phyloP scores from a whole-genome alignment of 1,140 invertebrate genomes.

The Camponotus vicinus region DNA sequence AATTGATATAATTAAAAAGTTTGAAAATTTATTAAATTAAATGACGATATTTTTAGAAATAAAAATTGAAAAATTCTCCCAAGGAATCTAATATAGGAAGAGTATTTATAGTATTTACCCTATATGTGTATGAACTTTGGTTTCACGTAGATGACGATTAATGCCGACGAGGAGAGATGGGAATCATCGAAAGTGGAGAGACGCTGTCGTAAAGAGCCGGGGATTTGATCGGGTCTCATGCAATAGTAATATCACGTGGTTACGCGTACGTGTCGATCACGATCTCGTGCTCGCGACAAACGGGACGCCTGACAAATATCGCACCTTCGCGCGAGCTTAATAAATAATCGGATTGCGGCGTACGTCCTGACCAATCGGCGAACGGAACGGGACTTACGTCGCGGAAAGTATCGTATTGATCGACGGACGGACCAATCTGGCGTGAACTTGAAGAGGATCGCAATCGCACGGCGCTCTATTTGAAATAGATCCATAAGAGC shows the following conservation, averaged over 20 bases:
- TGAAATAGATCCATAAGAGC: background rate
- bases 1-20: background rate
- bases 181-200: slow-evolving; percentile 15
- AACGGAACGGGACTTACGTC: slow-evolving; percentile 82
- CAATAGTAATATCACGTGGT: background rate
- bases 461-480: slow-evolving; percentile 28
- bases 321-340: slow-evolving; percentile 79
- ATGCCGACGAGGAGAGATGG: slow-evolving; percentile 17
- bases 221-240: background rate
- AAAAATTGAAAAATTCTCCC: background rate
- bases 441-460: slow-evolving; percentile 32
- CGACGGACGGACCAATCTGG: slow-evolving; percentile 68
- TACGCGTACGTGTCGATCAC: background rate
- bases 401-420: slow-evolving; percentile 83
- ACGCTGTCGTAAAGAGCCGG: slow-evolving; percentile 38
- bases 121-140: slow-evolving; percentile 65
- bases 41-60: background rate
- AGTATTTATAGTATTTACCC: background rate
- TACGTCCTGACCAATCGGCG: slow-evolving; percentile 82
- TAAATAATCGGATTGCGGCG: slow-evolving; percentile 85
- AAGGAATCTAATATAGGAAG: background rate
- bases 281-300: slow-evolving; percentile 19
- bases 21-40: background rate
- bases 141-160: slow-evolving; percentile 56
- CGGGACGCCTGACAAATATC: slow-evolving; percentile 36